Conservation (phyloP, 2,888 invertebrate species). For the Brenthis hecate region DNA sequence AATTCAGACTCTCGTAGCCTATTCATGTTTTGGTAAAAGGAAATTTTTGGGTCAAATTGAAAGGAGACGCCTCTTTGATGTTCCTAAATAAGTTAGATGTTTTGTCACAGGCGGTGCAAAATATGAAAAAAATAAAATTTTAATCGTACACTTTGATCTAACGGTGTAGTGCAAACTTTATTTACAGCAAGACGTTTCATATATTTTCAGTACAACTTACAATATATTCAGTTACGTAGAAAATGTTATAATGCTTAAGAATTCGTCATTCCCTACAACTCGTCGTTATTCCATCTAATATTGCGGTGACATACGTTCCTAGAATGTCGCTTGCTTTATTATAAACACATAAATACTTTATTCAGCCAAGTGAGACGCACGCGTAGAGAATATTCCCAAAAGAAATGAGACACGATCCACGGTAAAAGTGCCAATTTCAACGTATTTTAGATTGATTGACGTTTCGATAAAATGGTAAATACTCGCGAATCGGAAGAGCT, state of each 20-base stretch:
- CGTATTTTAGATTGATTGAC: conserved; percentile 35
- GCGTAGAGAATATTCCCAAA: conserved; percentile 25
- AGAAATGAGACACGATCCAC: conserved; percentile 22
- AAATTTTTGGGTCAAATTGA: conserved; percentile 36
- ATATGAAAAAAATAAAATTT: conserved; percentile 8
- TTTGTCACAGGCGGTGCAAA: conserved; percentile 18
- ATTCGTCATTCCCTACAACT: conserved; percentile 27
- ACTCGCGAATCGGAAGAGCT: conserved; percentile 18
- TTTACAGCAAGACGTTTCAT: neutral
- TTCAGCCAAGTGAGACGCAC: conserved; percentile 22
- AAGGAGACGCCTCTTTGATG: conserved; percentile 35
- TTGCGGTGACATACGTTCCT: conserved; percentile 29
- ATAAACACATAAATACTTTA: conserved; percentile 25
- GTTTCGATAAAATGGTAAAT: conserved; percentile 29
- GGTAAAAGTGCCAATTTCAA: conserved; percentile 33
- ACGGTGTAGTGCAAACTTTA: neutral
- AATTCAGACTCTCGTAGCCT: conserved; percentile 39
- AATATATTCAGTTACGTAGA: conserved; percentile 18
- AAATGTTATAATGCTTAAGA: conserved; percentile 32
- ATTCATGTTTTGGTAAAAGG: conserved; percentile 38
- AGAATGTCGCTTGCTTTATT: conserved; percentile 31
- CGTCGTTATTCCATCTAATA: conserved; percentile 20
- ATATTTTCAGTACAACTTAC: neutral
- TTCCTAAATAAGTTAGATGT: conserved; percentile 34
- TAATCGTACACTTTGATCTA: neutral